These are phyloP conservation scores for Agapornis roseicollis DNA, from an alignment of 2,113 vertebrate species.

Conservation along the genomic window DNA sequence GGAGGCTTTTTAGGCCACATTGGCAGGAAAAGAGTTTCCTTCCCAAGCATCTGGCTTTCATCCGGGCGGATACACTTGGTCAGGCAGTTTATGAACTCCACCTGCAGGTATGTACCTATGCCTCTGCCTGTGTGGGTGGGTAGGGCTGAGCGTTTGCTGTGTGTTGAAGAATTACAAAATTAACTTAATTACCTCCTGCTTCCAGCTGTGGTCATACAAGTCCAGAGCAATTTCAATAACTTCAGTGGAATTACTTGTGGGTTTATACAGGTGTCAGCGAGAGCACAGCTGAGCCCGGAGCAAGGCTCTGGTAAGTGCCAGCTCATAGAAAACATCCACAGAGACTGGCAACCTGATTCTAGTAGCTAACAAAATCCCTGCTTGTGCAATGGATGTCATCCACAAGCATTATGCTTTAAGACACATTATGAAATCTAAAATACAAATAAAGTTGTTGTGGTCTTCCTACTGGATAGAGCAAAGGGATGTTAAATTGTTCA, in stretches of 20 bases:
- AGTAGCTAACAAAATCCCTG: background rate
- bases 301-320: background rate
- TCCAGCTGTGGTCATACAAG: background rate
- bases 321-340: background rate
- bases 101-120: background rate
- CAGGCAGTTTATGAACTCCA: background rate
- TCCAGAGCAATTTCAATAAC: background rate
- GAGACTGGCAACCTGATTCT: background rate
- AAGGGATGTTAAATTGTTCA: background rate
- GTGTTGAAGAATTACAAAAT: background rate
- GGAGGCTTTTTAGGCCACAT: background rate
- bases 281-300: background rate
- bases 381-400: background rate
- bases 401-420: background rate
- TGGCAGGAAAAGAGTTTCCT: constrained; percentile 4
- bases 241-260: background rate
- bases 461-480: background rate
- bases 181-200: background rate
- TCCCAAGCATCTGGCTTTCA: constrained; percentile 40
- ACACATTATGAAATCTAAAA: background rate
- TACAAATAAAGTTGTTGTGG: background rate
- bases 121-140: background rate
- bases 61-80: background rate
- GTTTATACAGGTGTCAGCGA: background rate
- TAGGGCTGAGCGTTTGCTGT: background rate